Evolutionary conservation across 2,113 vertebrate species (phyloP), one percentile per base, ranked within the genome.

Genomic region (Potamarius usumacintae): DNA sequence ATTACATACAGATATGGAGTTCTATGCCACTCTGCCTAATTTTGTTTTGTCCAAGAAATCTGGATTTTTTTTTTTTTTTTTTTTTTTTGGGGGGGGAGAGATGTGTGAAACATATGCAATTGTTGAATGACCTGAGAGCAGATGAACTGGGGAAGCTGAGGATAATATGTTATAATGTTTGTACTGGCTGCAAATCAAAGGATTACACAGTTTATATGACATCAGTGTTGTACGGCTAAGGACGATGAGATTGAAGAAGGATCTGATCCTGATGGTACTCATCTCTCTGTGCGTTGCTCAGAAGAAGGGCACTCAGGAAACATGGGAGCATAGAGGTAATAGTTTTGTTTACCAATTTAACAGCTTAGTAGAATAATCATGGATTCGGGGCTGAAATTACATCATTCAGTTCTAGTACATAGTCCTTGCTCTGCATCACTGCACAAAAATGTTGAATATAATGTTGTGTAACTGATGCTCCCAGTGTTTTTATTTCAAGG

Each of bases 231-330:
- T 89, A 57, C 87, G 71, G 63, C 82, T 83, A 87, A 91, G 27
- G 76, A 90, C 14, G 69, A 92, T 84, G 89, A 93, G 52, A 88
- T 90, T 91, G 86, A 93, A 83, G 90, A 89, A 4, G 0, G 20
- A 93, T 74, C 30, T 94, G 7, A 20, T 94, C 3, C 90, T 96
- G 86, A 87, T 97, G 27, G 91, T 91, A 67, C 85, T 96, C 0
- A 57, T 89, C 0, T 89, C 92, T 7, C 83, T 92, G 17, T 93
- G 94, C 74, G 84, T 62, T 0, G 92, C 94, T 0, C 91, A 94
- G 90, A 92, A 92, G 86, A 90, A 86, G 87, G 91, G 87, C 92
- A 95, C 90, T 63, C 92, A 92, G 86, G 93, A 94, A 79, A 87
- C 84, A 0, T 83, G 89, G 94, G 91, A 92, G 7, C 85, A 80